phyloP scores from a whole-genome alignment of 2,888 invertebrate genomes.

The Ochropleura leucogaster region DNA sequence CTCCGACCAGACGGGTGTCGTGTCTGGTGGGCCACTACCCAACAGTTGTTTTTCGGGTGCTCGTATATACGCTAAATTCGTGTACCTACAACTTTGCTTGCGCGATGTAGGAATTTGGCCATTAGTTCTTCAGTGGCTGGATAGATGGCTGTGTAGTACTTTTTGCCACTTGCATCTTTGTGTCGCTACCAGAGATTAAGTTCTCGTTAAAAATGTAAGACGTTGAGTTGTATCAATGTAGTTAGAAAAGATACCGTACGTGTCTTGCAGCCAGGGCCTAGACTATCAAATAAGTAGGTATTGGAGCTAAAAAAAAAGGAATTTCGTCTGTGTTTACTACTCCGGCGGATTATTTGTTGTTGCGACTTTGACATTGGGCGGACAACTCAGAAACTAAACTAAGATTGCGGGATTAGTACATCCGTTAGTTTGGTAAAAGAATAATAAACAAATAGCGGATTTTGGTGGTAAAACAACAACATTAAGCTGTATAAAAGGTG shows the following conservation, averaged over 20 bases:
- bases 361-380: neutral
- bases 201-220: too few relatives aligned
- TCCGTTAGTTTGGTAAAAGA: conserved; percentile 29
- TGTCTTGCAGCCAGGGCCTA: neutral
- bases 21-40: too few relatives aligned
- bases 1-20: too few relatives aligned
- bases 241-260: neutral
- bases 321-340: conserved; percentile 4
- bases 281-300: neutral
- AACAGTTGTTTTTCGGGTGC: too few relatives aligned
- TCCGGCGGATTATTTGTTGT: neutral
- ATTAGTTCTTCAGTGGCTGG: too few relatives aligned
- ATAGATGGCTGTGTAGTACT: too few relatives aligned
- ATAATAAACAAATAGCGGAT: conserved; percentile 39
- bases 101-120: too few relatives aligned
- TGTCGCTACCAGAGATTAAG: too few relatives aligned
- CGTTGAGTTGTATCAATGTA: too few relatives aligned
- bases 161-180: too few relatives aligned
- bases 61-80: too few relatives aligned
- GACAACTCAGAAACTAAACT: neutral
- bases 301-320: neutral
- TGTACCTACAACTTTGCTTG: too few relatives aligned
- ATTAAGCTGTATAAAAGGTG: conserved; percentile 10
- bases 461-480: conserved; percentile 39
- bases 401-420: conserved; percentile 19